A percentile compares a stretch with the other conserved stretches of the same genome.
These are phyloP conservation scores for Bothrops jararaca DNA, from an alignment of 2,113 vertebrate genomes.

Conservation along the genomic window DNA sequence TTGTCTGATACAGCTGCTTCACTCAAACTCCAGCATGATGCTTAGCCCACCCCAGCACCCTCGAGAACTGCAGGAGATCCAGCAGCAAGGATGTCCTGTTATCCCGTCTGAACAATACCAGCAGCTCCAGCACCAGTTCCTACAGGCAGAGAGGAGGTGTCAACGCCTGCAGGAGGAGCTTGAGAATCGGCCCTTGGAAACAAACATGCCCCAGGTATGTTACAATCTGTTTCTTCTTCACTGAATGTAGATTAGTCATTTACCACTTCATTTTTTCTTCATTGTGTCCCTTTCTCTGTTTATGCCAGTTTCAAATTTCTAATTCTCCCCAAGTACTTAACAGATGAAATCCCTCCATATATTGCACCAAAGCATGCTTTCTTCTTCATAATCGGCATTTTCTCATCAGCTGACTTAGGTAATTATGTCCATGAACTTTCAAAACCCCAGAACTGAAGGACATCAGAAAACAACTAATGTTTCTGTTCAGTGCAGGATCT, in stretches of 20 bases:
- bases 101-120: constrained; percentile 81
- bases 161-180: constrained; percentile 78
- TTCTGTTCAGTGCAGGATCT: no score
- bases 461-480: no score
- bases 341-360: neutral
- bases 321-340: neutral
- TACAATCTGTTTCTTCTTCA: neutral
- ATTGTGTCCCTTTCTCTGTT: constrained; percentile 52
- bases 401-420: neutral
- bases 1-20: constrained; percentile 63
- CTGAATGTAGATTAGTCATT: neutral
- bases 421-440: neutral
- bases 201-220: constrained; percentile 80
- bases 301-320: constrained; percentile 53
- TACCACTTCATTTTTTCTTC: neutral
- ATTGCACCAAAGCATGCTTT: neutral
- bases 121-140: constrained; percentile 76
- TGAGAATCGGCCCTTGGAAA: constrained; percentile 67
- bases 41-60: constrained; percentile 61
- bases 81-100: constrained; percentile 69
- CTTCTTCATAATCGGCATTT: neutral
- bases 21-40: constrained; percentile 62
- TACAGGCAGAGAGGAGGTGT: constrained; percentile 73
- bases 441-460: no score
- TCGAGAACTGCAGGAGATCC: constrained; percentile 61